phyloP scores from a whole-genome alignment of 2,888 invertebrate species.

The Phasia obesa region DNA sequence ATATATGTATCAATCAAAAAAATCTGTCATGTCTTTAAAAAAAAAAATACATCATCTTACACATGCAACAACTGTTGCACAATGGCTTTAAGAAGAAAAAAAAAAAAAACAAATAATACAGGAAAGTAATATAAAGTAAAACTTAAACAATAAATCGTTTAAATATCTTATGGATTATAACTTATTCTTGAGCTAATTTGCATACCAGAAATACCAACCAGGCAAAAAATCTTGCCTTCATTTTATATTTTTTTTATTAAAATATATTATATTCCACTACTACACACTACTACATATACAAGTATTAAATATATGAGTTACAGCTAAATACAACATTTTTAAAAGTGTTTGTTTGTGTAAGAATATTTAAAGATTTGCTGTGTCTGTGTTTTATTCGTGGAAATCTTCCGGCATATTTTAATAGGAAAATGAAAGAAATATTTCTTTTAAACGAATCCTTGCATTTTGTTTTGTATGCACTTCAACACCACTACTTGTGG shows the following conservation, averaged over 20 bases:
- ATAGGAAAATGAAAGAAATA: not conserved
- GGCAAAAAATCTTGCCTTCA: not conserved
- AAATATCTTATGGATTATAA: conserved; percentile 36
- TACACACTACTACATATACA: no score
- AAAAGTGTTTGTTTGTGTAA: not conserved
- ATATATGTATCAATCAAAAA: no score
- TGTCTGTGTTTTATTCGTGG: conserved; percentile 3
- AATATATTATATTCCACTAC: conserved; percentile 2
- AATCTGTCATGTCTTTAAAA: no score
- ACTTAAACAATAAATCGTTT: conserved; percentile 30
- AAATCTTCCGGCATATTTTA: conserved; percentile 22
- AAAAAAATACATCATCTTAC: no score
- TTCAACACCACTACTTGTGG: not conserved
- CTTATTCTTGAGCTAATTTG: conserved; percentile 7
- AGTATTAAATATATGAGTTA: no score
- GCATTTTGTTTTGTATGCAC: not conserved
- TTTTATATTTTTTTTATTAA: not conserved
- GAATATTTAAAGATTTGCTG: conserved; percentile 38
- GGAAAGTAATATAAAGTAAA: not conserved
- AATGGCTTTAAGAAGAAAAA: not conserved
- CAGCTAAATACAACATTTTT: not conserved
- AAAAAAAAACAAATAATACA: not conserved
- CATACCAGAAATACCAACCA: conserved; percentile 21
- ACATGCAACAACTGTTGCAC: conserved; percentile 25
- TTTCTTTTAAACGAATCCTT: conserved; percentile 8